These are phyloP conservation scores for Hemiscyllium ocellatum DNA, from an alignment of 2,113 vertebrate genomes.

Conservation along the genomic window DNA sequence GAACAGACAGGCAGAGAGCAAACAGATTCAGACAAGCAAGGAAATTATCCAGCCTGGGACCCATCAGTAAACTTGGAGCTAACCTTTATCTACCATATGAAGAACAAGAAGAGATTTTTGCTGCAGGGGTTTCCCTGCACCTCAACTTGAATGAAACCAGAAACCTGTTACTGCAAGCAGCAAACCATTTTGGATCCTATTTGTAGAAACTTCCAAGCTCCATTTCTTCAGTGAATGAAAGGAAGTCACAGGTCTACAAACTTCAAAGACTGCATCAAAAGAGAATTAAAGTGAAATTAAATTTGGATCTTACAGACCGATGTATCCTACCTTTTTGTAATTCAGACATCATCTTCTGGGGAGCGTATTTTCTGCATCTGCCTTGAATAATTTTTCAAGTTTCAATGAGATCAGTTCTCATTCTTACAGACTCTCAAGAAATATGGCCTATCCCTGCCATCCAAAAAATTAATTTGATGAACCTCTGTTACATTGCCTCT, in stretches of 20 bases:
- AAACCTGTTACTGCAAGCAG: not conserved
- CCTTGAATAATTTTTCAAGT: too few species aligned
- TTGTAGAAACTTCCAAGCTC: not conserved
- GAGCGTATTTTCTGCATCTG: too few species aligned
- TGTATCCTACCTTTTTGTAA: not conserved
- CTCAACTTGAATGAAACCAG: not conserved
- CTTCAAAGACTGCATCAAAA: not conserved
- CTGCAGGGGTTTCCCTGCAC: too few species aligned
- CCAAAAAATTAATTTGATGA: too few species aligned
- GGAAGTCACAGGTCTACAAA: not conserved
- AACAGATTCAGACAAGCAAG: not conserved
- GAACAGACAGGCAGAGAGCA: not conserved
- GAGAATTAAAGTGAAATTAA: not conserved
- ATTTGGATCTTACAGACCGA: not conserved
- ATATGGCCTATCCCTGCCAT: too few species aligned
- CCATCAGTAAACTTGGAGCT: not conserved
- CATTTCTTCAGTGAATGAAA: not conserved
- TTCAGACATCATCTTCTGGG: not conserved
- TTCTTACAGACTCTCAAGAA: too few species aligned
- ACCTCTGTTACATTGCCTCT: too few species aligned
- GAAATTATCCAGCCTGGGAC: too few species aligned
- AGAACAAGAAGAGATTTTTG: not conserved
- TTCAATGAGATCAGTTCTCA: too few species aligned
- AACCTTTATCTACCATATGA: not conserved
- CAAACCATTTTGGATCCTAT: not conserved